These are phyloP conservation scores for Archivesica marissinica DNA, from an alignment of 1,140 invertebrate genomes.

Conservation along the genomic window DNA sequence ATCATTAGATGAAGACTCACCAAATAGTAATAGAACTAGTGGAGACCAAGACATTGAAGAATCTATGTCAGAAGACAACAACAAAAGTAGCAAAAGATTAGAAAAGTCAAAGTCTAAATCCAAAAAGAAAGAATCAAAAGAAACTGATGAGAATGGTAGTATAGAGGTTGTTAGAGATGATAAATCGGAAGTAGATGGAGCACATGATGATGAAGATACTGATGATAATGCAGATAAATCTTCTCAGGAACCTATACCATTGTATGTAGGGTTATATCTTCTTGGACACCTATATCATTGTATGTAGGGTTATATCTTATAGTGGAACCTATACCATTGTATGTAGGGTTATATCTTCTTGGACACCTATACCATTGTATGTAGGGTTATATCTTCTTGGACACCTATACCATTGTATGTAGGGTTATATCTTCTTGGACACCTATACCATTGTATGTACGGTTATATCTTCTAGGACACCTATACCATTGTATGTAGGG, in stretches of 20 bases:
- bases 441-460: too few species aligned
- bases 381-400: too few species aligned
- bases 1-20: neutral
- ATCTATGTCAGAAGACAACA: neutral
- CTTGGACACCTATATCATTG: too few species aligned
- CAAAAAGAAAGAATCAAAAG: neutral
- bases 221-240: neutral
- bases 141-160: neutral
- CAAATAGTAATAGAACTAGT: neutral
- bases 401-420: too few species aligned
- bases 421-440: too few species aligned
- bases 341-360: too few species aligned
- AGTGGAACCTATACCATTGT: too few species aligned
- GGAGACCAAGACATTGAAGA: neutral
- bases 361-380: too few species aligned
- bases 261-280: conserved; percentile 13
- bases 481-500: too few species aligned
- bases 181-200: neutral
- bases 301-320: too few species aligned
- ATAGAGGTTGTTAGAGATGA: too few species aligned
- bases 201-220: neutral
- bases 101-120: neutral
- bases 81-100: neutral
- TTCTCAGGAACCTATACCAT: conserved; percentile 11
- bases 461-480: too few species aligned